Evolutionary conservation across 2,888 invertebrate genomes (phyloP).

Genomic region (Caprella mutica): DNA sequence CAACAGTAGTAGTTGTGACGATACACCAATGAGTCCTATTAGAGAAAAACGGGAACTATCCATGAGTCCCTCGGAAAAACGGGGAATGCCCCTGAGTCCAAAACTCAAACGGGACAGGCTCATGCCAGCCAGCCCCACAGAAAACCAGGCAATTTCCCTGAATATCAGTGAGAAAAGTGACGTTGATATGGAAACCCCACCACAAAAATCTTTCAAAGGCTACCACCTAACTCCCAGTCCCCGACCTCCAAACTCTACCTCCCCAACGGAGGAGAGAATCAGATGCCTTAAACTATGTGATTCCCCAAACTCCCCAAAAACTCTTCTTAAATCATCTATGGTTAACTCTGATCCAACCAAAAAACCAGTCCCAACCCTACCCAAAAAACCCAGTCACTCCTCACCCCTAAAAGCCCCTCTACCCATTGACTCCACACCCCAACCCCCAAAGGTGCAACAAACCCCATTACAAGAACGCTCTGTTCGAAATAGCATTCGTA

Average conservation of each 20-base stretch:
- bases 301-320: conserved; percentile 33
- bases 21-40: no score
- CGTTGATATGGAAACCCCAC: neutral
- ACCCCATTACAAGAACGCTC: no score
- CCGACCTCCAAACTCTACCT: conserved; percentile 15
- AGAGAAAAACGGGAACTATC: no score
- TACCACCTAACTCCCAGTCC: neutral
- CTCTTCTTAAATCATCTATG: conserved; percentile 26
- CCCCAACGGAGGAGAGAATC: conserved; percentile 33
- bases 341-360: neutral
- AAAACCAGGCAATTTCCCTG: no score
- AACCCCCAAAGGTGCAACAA: no score
- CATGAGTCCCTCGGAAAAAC: no score
- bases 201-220: neutral
- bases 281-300: conserved; percentile 29
- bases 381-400: neutral
- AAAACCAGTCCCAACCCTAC: neutral
- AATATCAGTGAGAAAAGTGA: neutral
- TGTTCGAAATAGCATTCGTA: neutral
- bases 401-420: neutral
- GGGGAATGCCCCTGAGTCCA: no score
- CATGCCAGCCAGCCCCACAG: no score
- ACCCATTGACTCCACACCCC: no score
- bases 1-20: no score
- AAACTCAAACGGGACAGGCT: no score